Evolutionary conservation across 2,888 invertebrate genomes (phyloP), one percentile per base, ranked within the genome.

Genomic region (Pseudeuparius sepicola): DNA sequence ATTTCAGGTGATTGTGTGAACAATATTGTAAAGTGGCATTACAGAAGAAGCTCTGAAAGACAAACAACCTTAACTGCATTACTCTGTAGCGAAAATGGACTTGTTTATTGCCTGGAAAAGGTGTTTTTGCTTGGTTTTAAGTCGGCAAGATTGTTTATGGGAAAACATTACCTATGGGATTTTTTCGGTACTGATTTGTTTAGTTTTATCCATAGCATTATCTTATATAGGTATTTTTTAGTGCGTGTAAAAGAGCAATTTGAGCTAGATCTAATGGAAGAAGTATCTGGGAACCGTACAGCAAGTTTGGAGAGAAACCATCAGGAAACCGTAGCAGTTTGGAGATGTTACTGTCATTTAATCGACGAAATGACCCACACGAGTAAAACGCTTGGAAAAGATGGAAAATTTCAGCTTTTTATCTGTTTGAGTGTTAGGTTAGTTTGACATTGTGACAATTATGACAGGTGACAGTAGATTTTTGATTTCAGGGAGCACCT

Each of bases 151-250:
- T 73, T 96, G 49, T 96, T 97, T 61, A 85, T 92, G 14, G 78
- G 84, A 50, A 93, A 94, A 66, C 78, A 93, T 46, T 97, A 92
- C 59, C 80, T 97, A 44, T 98, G 98, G 98, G 97, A 98, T 63
- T 98, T 89, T 65, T 82, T 97, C 55, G 83, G 94, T 93, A 64
- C n/a, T n/a, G n/a, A n/a, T n/a, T n/a, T n/a, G n/a, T n/a, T n/a
- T n/a, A n/a, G n/a, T n/a, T n/a, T n/a, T n/a, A n/a, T n/a, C n/a
- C n/a, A n/a, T n/a, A n/a, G n/a, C n/a, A n/a, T n/a, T n/a, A n/a
- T n/a, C n/a, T n/a, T n/a, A n/a, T n/a, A n/a, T n/a, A n/a, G n/a
- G n/a, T n/a, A n/a, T 20, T 7, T 61, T 64, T 31, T 61, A 86
- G 85, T 82, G 34, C 71, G 77, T 29, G 78, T 80, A 1, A 85